phyloP scores from a whole-genome alignment of 2,113 vertebrate species.

The Oryctolagus cuniculus region mOryCun1.1 NC_091436.1:45349001-45349500 shows the following conservation, averaged over 20 bases:
- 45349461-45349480: no score
- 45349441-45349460: no score
- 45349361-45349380: no score
- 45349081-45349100: background rate
- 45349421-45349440: no score
- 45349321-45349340: no score
- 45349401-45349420: no score
- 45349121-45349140: rapidly evolving
- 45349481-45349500: no score
- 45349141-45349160: background rate
- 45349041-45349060: background rate
- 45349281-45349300: conserved; percentile 46
- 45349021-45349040: background rate
- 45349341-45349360: no score
- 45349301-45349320: background rate
- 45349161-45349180: background rate
- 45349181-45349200: background rate
- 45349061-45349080: background rate
- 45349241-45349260: conserved; percentile 7
- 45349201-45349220: background rate
- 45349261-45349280: background rate
- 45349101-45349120: background rate
- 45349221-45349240: background rate
- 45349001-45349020: background rate
- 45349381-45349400: no score